Evolutionary conservation across 2,888 invertebrate genomes (phyloP).

Genomic region (Acanthosepion esculentum): DNA sequence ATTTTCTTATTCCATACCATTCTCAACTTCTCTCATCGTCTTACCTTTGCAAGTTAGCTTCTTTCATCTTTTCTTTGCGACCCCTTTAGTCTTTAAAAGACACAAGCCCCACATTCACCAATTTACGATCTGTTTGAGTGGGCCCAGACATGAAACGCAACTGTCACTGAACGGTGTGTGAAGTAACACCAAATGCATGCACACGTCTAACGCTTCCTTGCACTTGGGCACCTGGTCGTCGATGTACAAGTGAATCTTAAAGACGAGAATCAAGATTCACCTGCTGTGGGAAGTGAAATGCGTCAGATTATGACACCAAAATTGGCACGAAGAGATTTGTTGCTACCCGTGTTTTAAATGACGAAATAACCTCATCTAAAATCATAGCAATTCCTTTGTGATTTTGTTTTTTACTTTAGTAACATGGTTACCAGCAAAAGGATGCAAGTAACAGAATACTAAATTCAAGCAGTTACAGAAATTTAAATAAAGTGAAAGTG

Average conservation of each 20-base stretch:
- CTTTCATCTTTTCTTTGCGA: no score
- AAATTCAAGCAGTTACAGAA: no score
- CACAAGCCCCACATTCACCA: not conserved
- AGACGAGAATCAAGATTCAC: not conserved
- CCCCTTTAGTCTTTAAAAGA: no score
- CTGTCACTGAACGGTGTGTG: not conserved
- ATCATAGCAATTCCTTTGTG: no score
- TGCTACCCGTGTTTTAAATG: not conserved
- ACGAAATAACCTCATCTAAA: no score
- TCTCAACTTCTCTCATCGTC: no score
- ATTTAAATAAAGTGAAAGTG: no score
- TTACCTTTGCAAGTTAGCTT: no score
- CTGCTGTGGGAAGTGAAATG: not conserved
- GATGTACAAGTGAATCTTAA: not conserved
- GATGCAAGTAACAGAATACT: no score
- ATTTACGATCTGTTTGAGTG: not conserved
- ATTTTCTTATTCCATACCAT: no score
- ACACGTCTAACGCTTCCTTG: not conserved
- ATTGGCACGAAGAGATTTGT: not conserved
- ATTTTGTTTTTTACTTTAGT: no score
- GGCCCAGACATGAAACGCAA: not conserved
- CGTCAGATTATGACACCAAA: not conserved
- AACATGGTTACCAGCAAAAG: no score
- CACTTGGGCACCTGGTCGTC: not conserved
- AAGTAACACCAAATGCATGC: not conserved